Evolutionary conservation across 2,888 invertebrate species (phyloP).

Genomic region (Rhagonycha lutea): DNA sequence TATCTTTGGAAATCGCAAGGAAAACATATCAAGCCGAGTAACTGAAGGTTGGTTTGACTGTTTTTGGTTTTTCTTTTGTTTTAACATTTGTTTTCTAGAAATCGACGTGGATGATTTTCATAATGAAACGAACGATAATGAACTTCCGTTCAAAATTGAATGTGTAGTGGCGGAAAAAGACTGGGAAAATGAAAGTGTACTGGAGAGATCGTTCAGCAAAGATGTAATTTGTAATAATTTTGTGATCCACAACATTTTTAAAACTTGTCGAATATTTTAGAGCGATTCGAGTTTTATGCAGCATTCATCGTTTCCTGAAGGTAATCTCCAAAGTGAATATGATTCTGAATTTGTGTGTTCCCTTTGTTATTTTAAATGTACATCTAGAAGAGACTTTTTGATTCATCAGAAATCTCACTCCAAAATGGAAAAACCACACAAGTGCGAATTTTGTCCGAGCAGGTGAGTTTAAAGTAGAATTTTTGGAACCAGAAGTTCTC

Average conservation of each 20-base stretch:
- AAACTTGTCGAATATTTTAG: neutral
- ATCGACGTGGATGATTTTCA: neutral
- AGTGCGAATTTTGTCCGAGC: slow-evolving; percentile 47
- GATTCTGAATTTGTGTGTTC: slow-evolving; percentile 15
- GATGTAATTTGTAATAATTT: slow-evolving; percentile 9
- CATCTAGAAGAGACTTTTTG: slow-evolving; percentile 22
- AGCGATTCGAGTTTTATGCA: neutral
- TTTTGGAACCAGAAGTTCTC: neutral
- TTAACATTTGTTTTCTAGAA: neutral
- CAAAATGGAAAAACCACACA: slow-evolving; percentile 29
- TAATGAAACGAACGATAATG: neutral
- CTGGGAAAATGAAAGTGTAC: slow-evolving; percentile 15
- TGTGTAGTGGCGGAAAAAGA: slow-evolving; percentile 8
- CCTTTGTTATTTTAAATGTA: slow-evolving; percentile 20
- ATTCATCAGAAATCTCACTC: slow-evolving; percentile 18
- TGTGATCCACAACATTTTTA: neutral
- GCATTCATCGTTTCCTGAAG: neutral
- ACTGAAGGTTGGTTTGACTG: neutral
- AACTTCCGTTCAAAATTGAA: slow-evolving; percentile 13
- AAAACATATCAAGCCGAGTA: neutral
- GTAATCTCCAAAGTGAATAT: neutral
- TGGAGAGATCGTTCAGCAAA: slow-evolving; percentile 13
- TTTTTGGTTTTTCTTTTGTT: neutral
- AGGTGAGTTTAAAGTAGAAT: slow-evolving; percentile 36
- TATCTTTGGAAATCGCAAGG: neutral